Evolutionary conservation across 2,888 invertebrate species (phyloP).

Genomic region (Xanthorhoe spadicearia): DNA sequence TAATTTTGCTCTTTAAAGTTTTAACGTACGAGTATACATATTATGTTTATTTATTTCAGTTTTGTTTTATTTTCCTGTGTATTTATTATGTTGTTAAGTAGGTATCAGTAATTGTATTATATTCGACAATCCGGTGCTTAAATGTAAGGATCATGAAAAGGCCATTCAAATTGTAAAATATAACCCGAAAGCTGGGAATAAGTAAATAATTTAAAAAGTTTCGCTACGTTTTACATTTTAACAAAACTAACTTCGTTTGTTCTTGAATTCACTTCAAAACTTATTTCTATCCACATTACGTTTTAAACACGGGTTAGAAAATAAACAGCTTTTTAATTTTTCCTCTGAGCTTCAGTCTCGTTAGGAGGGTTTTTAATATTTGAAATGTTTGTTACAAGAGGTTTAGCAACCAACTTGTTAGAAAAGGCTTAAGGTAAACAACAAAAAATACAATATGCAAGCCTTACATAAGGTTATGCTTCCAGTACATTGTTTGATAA

Average conservation of each 20-base stretch:
- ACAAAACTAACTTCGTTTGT: not conserved
- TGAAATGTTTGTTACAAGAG: constrained; percentile 34
- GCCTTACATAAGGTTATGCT: too few species aligned
- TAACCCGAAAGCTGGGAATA: too few species aligned
- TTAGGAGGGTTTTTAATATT: constrained; percentile 33
- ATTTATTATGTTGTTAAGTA: too few species aligned
- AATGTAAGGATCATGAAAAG: too few species aligned
- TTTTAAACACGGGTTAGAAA: constrained; percentile 3
- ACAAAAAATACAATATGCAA: not conserved
- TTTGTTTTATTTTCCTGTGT: too few species aligned
- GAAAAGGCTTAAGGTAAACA: not conserved
- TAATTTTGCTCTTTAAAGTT: too few species aligned
- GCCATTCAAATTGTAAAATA: too few species aligned
- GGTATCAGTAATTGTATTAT: too few species aligned
- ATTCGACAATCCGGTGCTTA: too few species aligned
- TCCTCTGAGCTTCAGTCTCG: constrained; percentile 18
- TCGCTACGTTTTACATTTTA: not conserved
- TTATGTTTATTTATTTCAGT: too few species aligned
- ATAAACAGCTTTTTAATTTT: constrained; percentile 30
- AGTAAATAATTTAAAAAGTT: not conserved
- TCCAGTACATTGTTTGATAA: too few species aligned
- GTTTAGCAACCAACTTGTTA: constrained; percentile 17
- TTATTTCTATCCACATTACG: not conserved
- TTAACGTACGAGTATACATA: too few species aligned
- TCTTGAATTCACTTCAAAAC: not conserved